Conservation (phyloP, 1,140 invertebrate genomes). For the Bombus picipes region DNA sequence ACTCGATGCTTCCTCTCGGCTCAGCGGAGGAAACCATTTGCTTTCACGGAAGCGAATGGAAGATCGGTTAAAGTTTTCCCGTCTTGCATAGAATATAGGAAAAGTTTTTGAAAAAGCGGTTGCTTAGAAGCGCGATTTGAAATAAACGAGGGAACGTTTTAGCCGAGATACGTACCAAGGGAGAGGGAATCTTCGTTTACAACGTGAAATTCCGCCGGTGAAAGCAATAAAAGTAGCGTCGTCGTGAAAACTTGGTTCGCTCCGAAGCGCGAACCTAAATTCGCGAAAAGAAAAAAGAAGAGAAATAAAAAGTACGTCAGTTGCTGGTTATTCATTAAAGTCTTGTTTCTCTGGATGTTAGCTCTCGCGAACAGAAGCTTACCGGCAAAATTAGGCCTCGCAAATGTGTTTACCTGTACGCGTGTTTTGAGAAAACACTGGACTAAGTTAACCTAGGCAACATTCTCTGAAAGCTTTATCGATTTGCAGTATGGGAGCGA, state of each 20-base stretch:
- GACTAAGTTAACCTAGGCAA: no score
- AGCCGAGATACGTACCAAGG: no score
- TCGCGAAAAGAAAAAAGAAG: background rate
- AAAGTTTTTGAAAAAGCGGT: conserved; percentile 4
- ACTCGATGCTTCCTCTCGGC: no score
- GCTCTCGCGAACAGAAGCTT: background rate
- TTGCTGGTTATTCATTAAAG: conserved; percentile 4
- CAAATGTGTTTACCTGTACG: background rate
- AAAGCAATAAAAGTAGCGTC: conserved; percentile 1
- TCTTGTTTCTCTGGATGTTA: background rate
- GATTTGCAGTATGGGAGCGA: no score
- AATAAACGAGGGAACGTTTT: background rate
- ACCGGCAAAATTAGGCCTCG: conserved; percentile 1
- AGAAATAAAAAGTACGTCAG: background rate
- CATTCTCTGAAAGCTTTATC: background rate
- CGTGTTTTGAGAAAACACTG: background rate
- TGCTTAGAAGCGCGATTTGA: background rate
- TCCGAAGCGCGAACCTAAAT: background rate
- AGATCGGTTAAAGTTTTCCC: background rate
- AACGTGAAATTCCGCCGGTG: background rate
- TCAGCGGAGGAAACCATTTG: background rate
- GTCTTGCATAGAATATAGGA: background rate
- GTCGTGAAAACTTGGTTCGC: background rate
- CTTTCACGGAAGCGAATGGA: background rate
- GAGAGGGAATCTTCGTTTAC: background rate